These are phyloP conservation scores for Eremobia ochroleuca DNA, from an alignment of 2,888 invertebrate species.

Conservation along the genomic window DNA sequence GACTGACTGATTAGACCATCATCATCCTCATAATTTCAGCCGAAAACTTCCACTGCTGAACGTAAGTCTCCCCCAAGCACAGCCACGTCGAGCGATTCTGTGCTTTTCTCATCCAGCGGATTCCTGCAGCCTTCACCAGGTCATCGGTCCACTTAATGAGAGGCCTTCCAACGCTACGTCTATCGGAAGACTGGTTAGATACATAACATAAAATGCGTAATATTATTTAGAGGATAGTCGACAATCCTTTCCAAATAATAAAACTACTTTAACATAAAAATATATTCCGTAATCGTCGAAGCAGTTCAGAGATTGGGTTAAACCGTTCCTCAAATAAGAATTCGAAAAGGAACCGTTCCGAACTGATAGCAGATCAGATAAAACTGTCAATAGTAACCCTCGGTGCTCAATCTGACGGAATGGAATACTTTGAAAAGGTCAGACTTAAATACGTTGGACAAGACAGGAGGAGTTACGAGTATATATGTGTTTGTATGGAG, in stretches of 20 bases:
- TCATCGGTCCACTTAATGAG: too few species aligned
- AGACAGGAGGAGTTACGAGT: slow-evolving; percentile 39
- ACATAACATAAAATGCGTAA: background rate
- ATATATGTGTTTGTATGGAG: background rate
- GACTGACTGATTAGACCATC: background rate
- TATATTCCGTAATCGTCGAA: slow-evolving; percentile 48
- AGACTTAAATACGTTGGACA: slow-evolving; percentile 49
- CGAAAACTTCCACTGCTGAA: too few species aligned
- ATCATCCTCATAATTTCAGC: too few species aligned
- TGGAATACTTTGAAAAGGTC: slow-evolving; percentile 66
- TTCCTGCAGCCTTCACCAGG: too few species aligned
- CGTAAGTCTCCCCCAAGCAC: too few species aligned
- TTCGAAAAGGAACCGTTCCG: slow-evolving; percentile 66
- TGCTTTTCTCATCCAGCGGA: too few species aligned
- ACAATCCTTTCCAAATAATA: slow-evolving; percentile 7
- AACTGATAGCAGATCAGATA: slow-evolving; percentile 76
- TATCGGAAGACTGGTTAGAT: background rate
- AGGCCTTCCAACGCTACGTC: too few species aligned
- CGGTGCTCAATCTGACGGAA: slow-evolving; percentile 71
- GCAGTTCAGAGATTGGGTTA: slow-evolving; percentile 57
- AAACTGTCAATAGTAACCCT: slow-evolving; percentile 75
- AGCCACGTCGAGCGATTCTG: too few species aligned
- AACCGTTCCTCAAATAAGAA: slow-evolving; percentile 68
- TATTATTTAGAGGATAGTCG: background rate
- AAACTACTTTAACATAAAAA: slow-evolving; percentile 44